Evolutionary conservation across 53 echinoderm and acorn worm species (phyloP).

Genomic region (Antedon mediterranea): DNA sequence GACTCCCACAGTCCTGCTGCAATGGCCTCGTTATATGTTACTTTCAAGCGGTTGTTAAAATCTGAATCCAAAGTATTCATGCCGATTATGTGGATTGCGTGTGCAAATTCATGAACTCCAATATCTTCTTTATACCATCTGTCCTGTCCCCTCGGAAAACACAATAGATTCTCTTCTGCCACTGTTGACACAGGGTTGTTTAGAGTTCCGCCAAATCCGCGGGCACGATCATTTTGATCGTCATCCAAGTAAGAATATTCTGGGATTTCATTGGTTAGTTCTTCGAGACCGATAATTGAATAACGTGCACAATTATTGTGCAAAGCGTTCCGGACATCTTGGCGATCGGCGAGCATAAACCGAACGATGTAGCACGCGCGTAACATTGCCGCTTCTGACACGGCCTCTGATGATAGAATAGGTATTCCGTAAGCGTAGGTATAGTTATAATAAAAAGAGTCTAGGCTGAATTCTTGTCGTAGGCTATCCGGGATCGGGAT

Average conservation of each 20-base stretch:
- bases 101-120: slow-evolving; percentile 49
- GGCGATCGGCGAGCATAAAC: slow-evolving; percentile 39
- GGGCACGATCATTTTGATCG: slow-evolving; percentile 31
- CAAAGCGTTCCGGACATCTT: slow-evolving; percentile 52
- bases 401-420: slow-evolving; percentile 26
- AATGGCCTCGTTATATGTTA: slow-evolving; percentile 12
- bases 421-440: slow-evolving; percentile 66
- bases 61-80: slow-evolving; percentile 15
- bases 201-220: slow-evolving; percentile 64
- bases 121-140: slow-evolving; percentile 48
- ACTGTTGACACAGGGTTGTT: slow-evolving; percentile 29
- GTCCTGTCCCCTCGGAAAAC: slow-evolving; percentile 13
- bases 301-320: slow-evolving; percentile 53
- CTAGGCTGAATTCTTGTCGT: slow-evolving; percentile 9
- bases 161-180: slow-evolving; percentile 48
- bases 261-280: slow-evolving; percentile 62
- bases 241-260: slow-evolving; percentile 49
- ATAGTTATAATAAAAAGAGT: slow-evolving; percentile 44
- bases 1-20: slow-evolving; percentile 26
- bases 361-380: slow-evolving; percentile 45
- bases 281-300: slow-evolving; percentile 43
- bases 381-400: slow-evolving; percentile 24
- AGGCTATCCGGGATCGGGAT: slow-evolving; percentile 28
- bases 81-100: slow-evolving; percentile 41
- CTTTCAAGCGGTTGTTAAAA: slow-evolving; percentile 7